Percentiles rank a stretch among this genome's conserved stretches.
Evolutionary conservation across 2,113 vertebrate genomes (phyloP).

Genomic region (Myotis lucifugus): DNA sequence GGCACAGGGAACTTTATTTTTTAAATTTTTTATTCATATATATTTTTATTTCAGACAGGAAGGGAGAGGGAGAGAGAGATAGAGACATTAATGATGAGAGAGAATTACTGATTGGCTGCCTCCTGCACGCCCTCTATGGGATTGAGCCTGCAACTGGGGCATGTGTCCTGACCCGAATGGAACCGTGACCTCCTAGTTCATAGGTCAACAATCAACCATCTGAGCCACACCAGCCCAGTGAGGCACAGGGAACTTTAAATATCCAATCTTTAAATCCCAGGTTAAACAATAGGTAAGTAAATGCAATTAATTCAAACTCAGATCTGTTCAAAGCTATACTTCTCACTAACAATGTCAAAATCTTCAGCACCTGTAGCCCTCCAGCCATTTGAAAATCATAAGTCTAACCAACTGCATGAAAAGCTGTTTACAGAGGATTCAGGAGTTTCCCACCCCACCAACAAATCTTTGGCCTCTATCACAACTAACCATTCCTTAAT

Average conservation of each 20-base stretch:
- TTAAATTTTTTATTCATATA: too few relatives aligned
- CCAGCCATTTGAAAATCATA: neutral
- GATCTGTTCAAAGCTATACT: neutral
- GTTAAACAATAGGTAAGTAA: neutral
- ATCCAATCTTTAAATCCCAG: neutral
- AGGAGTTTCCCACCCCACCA: neutral
- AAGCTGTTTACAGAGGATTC: neutral
- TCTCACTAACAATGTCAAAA: neutral
- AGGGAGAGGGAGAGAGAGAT: too few relatives aligned
- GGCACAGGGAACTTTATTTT: neutral
- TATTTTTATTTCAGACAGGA: too few relatives aligned
- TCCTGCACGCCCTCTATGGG: too few relatives aligned
- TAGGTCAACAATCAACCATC: too few relatives aligned
- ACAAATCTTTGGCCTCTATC: neutral
- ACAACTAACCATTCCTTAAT: conserved; percentile 38
- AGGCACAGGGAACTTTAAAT: neutral
- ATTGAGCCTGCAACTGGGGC: too few relatives aligned
- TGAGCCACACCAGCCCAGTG: too few relatives aligned
- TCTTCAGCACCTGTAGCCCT: neutral
- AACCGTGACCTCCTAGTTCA: too few relatives aligned
- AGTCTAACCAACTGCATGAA: neutral
- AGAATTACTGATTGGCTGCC: too few relatives aligned
- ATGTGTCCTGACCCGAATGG: too few relatives aligned
- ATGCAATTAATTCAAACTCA: neutral
- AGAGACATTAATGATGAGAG: too few relatives aligned